Conservation (phyloP, 2,797 vertebrate genomes). For the Ispidina lecontei region DNA sequence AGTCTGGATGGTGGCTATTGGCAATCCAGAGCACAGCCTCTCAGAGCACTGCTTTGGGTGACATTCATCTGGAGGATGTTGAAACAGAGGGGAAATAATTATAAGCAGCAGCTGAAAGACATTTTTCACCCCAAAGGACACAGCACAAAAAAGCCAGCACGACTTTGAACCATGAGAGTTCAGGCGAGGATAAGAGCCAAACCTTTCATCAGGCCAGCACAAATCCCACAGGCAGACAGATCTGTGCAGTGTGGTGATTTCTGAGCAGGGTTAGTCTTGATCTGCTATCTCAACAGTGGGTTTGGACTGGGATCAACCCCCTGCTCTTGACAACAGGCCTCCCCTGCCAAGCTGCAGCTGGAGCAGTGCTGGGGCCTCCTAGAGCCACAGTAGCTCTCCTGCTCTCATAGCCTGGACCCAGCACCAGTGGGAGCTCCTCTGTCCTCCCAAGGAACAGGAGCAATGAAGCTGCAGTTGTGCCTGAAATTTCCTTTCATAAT, state of each 20-base stretch:
- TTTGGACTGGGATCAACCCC: not conserved
- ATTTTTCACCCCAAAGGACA: conserved; percentile 64
- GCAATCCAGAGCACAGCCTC: conserved; percentile 30
- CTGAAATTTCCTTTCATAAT: not conserved
- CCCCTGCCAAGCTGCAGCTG: not conserved
- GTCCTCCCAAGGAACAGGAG: not conserved
- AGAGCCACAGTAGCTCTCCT: not conserved
- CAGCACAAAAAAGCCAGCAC: conserved; percentile 17
- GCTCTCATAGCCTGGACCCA: not conserved
- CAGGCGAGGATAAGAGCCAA: conserved; percentile 49
- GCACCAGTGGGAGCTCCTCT: not conserved
- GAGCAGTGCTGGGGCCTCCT: not conserved
- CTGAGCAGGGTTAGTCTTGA: conserved; percentile 10
- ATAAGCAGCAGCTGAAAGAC: conserved; percentile 51
- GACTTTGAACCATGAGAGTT: conserved; percentile 39
- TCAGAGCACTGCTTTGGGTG: conserved; percentile 22
- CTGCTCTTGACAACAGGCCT: not conserved
- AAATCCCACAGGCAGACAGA: conserved; percentile 41
- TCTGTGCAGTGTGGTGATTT: not conserved
- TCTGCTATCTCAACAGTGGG: conserved; percentile 17
- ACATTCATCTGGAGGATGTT: conserved; percentile 57
- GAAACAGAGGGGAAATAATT: conserved; percentile 63
- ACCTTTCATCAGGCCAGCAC: conserved; percentile 34
- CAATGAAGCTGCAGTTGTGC: not conserved
- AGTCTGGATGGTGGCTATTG: conserved; percentile 47